Evolutionary conservation across 2,888 invertebrate species (phyloP).

Genomic region (Melinaea menophilus): DNA sequence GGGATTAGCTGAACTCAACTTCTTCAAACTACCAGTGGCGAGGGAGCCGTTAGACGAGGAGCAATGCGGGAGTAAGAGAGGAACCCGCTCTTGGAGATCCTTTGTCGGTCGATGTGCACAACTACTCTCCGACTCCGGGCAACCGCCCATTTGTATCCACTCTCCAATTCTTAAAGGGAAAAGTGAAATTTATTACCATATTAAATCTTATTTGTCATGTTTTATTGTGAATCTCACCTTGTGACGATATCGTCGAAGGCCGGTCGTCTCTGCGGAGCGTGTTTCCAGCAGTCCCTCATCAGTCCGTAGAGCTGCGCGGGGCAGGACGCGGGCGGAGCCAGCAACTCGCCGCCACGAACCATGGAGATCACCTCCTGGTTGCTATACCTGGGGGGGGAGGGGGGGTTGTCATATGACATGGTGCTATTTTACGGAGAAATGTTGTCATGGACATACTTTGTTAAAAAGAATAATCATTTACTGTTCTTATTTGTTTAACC

Average conservation of each 20-base stretch:
- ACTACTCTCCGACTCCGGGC: slow-evolving; percentile 57
- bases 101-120: slow-evolving; percentile 56
- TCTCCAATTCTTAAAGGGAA: slow-evolving; percentile 46
- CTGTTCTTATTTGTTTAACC: too few species aligned
- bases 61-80: slow-evolving; percentile 65
- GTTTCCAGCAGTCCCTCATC: slow-evolving; percentile 99
- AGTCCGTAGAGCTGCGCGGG: slow-evolving; percentile 94
- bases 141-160: slow-evolving; percentile 68
- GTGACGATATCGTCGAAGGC: slow-evolving; percentile 94
- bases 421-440: too few species aligned
- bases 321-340: slow-evolving; percentile 95
- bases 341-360: slow-evolving; percentile 94
- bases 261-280: slow-evolving; percentile 93
- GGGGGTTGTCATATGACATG: too few species aligned
- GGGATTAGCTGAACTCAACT: slow-evolving; percentile 59
- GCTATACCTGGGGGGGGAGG: slow-evolving; percentile 81
- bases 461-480: too few species aligned
- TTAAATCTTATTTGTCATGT: too few species aligned
- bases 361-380: slow-evolving; percentile 99
- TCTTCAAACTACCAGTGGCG: slow-evolving; percentile 64
- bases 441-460: too few species aligned
- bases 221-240: slow-evolving; percentile 60
- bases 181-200: not conserved
- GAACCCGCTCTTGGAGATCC: slow-evolving; percentile 64
- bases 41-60: slow-evolving; percentile 71